Evolutionary conservation across 2,797 vertebrate species (phyloP).

Genomic region (Astyanax mexicanus): DNA sequence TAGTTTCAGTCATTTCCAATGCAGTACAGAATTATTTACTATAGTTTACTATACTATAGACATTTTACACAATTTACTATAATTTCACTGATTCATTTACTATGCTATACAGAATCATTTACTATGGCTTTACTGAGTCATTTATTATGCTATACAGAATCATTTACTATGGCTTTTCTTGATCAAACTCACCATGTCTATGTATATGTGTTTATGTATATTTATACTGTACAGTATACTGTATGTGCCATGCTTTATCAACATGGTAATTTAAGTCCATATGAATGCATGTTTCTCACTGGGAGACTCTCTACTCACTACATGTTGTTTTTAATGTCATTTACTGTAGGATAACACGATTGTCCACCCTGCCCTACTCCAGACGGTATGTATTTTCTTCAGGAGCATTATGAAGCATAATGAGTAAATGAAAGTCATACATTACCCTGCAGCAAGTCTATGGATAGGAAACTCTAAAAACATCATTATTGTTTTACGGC

Average conservation of each 20-base stretch:
- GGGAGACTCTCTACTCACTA: not conserved
- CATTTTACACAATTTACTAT: conserved; percentile 12
- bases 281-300: not conserved
- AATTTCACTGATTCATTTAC: not conserved
- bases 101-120: conserved; percentile 27
- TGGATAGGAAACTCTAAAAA: too few relatives aligned
- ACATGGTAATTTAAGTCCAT: not conserved
- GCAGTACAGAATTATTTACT: conserved; percentile 20
- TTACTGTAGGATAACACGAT: conserved; percentile 76
- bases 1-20: conserved; percentile 16
- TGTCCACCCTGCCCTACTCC: conserved; percentile 77
- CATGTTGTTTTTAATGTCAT: conserved; percentile 39
- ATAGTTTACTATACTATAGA: conserved; percentile 3
- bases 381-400: conserved; percentile 72
- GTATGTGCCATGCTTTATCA: not conserved
- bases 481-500: too few relatives aligned
- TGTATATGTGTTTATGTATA: too few relatives aligned
- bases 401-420: too few relatives aligned
- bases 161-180: not conserved
- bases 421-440: too few relatives aligned
- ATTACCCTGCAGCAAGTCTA: not conserved
- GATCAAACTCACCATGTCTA: not conserved
- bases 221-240: not conserved
- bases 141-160: conserved; percentile 33
- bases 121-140: not conserved